Base-by-base conservation (phyloP, 2,113 vertebrate genomes). In the Cricetomys ansorgei region DNA sequence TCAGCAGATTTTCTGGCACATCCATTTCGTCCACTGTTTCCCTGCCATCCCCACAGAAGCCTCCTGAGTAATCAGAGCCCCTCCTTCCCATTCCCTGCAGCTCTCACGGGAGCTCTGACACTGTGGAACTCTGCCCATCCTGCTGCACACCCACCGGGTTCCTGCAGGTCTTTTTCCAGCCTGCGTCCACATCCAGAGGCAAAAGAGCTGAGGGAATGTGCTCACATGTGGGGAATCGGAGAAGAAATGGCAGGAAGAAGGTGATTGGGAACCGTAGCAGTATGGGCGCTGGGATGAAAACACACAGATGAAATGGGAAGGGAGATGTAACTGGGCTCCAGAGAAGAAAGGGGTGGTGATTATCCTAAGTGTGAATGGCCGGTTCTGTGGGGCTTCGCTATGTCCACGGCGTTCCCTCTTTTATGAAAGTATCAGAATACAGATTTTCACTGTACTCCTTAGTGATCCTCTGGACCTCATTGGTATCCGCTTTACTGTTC, bases 161-260 rank as follows among this genome's bases (percentile, higher is more conserved):
- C 10, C 9, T 31, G 43, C 80, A 62, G 15, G 9, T 27, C 40
- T 31, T 62, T 73, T 10, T 10, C 57, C 1, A 4, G 4, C n/a
- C 4, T 2, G 27, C n/a, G 43, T 62, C 57, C 27, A 7, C 6
- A 62, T 50, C 4, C 34, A 43, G 50, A 93, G 40, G 37, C 8
- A 13, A 79, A 16, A 21, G 11, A 29, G 1, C 65, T 0, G 5
- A 57, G 59, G 34, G 17, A 23, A 43, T 5, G 7, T 1, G 4
- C 3, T 50, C 40, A 45, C 19, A 1, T 13, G 2, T 11, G 5
- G 55, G 43, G 45, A 50, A 27, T 34, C 45, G 29, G 37, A 72
- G 72, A 45, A 43, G 48, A 48, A 31, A 25, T 10, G 76, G 9
- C 10, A 45, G 50, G 15, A 67, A 53, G 45, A 11, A 34, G 48